These are phyloP conservation scores for Sinella curviseta DNA, from an alignment of 1,140 invertebrate species.

Conservation along the genomic window DNA sequence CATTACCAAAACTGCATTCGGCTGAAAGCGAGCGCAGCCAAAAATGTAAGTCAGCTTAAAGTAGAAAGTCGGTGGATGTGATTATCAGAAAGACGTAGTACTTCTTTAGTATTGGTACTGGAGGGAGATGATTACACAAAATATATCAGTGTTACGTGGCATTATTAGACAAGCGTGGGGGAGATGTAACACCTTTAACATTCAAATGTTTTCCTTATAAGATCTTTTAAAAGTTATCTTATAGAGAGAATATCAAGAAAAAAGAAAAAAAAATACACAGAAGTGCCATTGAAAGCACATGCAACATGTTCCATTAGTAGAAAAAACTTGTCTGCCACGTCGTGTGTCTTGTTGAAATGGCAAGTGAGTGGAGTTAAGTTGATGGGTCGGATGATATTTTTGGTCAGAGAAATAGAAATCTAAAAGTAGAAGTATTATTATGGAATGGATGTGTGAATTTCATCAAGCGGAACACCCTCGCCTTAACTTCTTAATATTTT, in stretches of 20 bases:
- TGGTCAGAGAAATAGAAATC: neutral
- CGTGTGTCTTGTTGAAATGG: neutral
- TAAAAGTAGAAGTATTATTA: neutral
- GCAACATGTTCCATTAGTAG: neutral
- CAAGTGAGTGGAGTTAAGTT: neutral
- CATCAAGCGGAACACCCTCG: slow-evolving; percentile 46
- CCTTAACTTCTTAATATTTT: neutral
- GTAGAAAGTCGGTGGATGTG: neutral
- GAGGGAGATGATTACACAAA: neutral
- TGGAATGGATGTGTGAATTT: slow-evolving; percentile 45
- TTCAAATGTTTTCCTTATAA: neutral
- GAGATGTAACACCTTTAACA: neutral
- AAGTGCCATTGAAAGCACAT: neutral
- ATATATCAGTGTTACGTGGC: neutral
- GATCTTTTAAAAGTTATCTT: too few species aligned
- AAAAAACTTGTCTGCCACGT: neutral
- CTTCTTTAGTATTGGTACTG: neutral
- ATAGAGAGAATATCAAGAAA: too few species aligned
- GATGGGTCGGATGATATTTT: neutral
- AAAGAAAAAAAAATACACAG: neutral
- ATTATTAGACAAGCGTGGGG: neutral
- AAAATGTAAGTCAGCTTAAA: neutral
- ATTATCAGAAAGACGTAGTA: neutral
- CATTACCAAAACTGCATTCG: neutral
- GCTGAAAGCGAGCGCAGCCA: too few species aligned